Evolutionary conservation across 2,888 invertebrate species (phyloP).

Genomic region (Hesperia comma): DNA sequence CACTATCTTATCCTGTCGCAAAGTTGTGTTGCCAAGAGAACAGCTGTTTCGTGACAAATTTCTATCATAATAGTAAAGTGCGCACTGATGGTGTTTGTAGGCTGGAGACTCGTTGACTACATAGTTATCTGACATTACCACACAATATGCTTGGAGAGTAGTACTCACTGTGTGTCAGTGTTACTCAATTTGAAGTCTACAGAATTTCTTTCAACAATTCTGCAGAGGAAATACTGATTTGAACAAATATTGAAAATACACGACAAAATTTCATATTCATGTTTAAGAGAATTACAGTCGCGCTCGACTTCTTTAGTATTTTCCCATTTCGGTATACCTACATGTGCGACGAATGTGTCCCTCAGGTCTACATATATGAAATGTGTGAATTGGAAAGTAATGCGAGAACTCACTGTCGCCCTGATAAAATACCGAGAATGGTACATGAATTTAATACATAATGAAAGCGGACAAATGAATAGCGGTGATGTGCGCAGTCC

Average conservation of each 20-base stretch:
- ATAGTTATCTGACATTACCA: too few species aligned
- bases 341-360: constrained; percentile 40
- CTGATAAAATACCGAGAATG: constrained; percentile 4
- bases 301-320: constrained; percentile 38
- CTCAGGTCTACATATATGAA: constrained; percentile 37
- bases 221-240: constrained; percentile 16
- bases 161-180: too few species aligned
- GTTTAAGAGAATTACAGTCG: constrained; percentile 39
- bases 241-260: constrained; percentile 16
- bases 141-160: too few species aligned
- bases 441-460: constrained; percentile 12
- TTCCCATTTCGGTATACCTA: constrained; percentile 43
- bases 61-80: background rate
- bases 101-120: too few species aligned
- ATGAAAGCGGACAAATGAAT: constrained; percentile 6
- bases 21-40: constrained; percentile 8
- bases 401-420: constrained; percentile 39
- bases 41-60: constrained; percentile 19
- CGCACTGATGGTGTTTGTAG: background rate
- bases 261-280: constrained; percentile 32
- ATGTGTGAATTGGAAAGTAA: constrained; percentile 42
- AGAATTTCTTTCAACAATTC: background rate
- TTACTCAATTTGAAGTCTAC: background rate
- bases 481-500: background rate
- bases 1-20: constrained; percentile 22